phyloP scores from a whole-genome alignment of 2,113 vertebrate genomes.

The Dromaius novaehollandiae region DNA sequence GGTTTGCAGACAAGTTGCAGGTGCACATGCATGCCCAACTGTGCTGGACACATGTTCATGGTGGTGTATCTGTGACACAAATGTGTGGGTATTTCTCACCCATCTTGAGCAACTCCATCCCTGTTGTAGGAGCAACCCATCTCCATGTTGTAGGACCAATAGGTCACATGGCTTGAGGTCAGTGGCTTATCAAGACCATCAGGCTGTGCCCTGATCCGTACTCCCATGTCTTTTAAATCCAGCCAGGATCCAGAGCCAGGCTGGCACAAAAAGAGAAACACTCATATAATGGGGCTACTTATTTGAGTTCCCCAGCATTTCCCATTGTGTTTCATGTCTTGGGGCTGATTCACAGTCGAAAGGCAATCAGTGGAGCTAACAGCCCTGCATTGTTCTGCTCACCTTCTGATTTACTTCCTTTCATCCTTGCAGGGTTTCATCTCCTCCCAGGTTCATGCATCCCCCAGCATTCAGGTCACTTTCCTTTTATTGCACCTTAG shows the following conservation, averaged over 20 bases:
- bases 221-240: not conserved
- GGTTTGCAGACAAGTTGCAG: not conserved
- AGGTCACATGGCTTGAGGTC: not conserved
- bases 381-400: conserved; percentile 64
- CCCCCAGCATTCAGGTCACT: conserved; percentile 35
- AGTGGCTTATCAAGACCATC: not conserved
- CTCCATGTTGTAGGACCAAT: not conserved
- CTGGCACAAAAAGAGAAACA: not conserved
- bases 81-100: not conserved
- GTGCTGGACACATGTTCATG: not conserved
- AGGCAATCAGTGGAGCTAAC: conserved; percentile 62
- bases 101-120: not conserved
- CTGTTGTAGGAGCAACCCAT: too few species aligned
- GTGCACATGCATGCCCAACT: not conserved
- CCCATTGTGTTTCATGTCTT: conserved; percentile 34
- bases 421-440: conserved; percentile 34
- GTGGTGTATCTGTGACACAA: not conserved
- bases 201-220: not conserved
- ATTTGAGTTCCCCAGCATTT: conserved; percentile 52
- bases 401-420: conserved; percentile 69
- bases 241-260: not conserved
- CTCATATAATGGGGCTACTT: conserved; percentile 56
- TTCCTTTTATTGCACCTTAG: conserved; percentile 42
- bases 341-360: conserved; percentile 50
- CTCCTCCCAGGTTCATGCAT: conserved; percentile 53